Evolutionary conservation across 2,888 invertebrate species (phyloP).

Genomic region (Hipparchia semele): DNA sequence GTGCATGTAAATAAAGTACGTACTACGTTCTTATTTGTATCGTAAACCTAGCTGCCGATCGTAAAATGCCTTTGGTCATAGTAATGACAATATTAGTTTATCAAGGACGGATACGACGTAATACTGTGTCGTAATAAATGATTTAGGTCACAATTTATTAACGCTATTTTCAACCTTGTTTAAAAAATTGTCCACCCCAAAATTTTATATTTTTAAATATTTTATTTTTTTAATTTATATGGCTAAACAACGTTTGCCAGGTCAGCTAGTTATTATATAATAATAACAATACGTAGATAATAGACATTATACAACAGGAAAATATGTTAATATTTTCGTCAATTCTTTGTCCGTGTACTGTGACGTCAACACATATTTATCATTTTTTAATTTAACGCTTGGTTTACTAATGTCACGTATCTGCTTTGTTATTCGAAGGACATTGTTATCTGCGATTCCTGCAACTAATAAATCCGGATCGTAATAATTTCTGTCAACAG

Average conservation of each 20-base stretch:
- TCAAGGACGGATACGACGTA: slow-evolving; percentile 26
- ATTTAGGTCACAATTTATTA: slow-evolving; percentile 8
- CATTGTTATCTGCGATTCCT: slow-evolving; percentile 2
- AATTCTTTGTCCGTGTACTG: slow-evolving; percentile 40
- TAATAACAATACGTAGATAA: slow-evolving; percentile 10
- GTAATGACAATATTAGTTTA: slow-evolving; percentile 33
- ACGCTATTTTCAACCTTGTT: not conserved
- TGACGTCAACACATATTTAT: slow-evolving; percentile 40
- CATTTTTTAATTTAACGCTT: slow-evolving; percentile 32
- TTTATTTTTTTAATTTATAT: no score
- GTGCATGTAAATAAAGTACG: slow-evolving; percentile 9
- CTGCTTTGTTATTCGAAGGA: slow-evolving; percentile 10
- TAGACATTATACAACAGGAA: slow-evolving; percentile 19
- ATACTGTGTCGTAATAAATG: slow-evolving; percentile 16
- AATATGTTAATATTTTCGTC: slow-evolving; percentile 24
- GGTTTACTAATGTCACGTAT: slow-evolving; percentile 38
- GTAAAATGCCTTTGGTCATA: slow-evolving; percentile 24
- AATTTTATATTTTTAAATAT: no score
- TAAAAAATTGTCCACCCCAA: no score
- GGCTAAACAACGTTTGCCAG: no score
- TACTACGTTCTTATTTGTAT: slow-evolving; percentile 3
- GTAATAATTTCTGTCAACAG: not conserved
- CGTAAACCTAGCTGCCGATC: slow-evolving; percentile 23
- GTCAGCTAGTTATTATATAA: not conserved
- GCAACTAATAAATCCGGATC: not conserved